Conservation (phyloP, 92 coral and sea anemone species). For the Zoanthus solanderi region DNA sequence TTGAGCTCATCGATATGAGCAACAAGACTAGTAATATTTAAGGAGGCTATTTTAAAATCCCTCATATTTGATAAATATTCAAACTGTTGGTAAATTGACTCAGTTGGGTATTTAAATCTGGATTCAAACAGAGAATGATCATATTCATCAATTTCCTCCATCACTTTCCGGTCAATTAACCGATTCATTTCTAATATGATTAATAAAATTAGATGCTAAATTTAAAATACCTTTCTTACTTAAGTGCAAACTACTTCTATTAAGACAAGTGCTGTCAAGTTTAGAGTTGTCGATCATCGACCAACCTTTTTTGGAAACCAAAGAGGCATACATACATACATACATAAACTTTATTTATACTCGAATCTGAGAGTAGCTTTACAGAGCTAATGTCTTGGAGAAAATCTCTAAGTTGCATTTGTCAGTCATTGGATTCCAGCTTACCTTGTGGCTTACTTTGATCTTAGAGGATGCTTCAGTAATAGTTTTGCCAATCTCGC, state of each 20-base stretch:
- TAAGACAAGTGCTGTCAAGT: slow-evolving; percentile 13
- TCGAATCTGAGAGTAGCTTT: no score
- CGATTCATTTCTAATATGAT: slow-evolving; percentile 13
- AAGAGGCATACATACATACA: not conserved
- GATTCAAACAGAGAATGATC: not conserved
- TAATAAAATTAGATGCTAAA: slow-evolving; percentile 36
- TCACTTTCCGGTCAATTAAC: slow-evolving; percentile 12
- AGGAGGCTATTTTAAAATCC: slow-evolving; percentile 24
- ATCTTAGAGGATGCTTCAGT: slow-evolving; percentile 4
- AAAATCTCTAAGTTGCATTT: slow-evolving; percentile 6
- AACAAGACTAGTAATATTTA: slow-evolving; percentile 20
- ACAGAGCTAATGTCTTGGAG: no score
- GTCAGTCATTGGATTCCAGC: not conserved
- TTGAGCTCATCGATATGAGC: slow-evolving; percentile 1
- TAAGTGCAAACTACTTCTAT: slow-evolving; percentile 31
- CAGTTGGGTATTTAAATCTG: not conserved
- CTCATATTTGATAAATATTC: slow-evolving; percentile 12
- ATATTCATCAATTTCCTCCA: slow-evolving; percentile 28
- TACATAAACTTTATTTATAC: no score
- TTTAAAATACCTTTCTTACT: slow-evolving; percentile 33
- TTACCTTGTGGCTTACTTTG: not conserved
- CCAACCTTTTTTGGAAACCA: slow-evolving; percentile 32
- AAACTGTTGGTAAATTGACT: no score
- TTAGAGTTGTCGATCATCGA: slow-evolving; percentile 28
- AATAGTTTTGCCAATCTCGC: not conserved